phyloP scores from a whole-genome alignment of 1,140 invertebrate species.

The Brachystomella parvula region DNA sequence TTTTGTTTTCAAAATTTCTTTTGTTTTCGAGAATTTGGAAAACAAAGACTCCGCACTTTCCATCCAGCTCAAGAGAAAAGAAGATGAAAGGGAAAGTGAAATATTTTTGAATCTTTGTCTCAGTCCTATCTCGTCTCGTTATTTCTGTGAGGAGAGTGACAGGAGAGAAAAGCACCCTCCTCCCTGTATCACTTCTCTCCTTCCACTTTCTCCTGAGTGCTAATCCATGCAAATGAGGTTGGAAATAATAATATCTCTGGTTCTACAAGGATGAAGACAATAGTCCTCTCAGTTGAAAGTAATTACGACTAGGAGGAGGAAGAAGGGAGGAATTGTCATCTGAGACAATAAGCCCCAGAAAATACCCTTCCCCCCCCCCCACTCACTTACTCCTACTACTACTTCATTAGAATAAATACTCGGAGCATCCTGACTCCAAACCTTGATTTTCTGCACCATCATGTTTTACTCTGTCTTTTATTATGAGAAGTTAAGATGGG shows the following conservation, averaged over 20 bases:
- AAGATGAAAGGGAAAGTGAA: neutral
- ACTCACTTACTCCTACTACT: no score
- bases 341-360: conserved; percentile 4
- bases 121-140: neutral
- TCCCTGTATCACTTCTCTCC: neutral
- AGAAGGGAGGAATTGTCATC: neutral
- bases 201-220: conserved; percentile 5
- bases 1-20: no score
- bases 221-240: conserved; percentile 12
- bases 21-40: no score
- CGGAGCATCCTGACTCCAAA: neutral
- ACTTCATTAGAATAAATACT: conserved; percentile 12
- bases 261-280: conserved; percentile 3
- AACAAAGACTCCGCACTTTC: no score
- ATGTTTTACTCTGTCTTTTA: conserved; percentile 1
- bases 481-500: neutral
- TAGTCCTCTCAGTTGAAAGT: neutral
- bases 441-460: conserved; percentile 8
- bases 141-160: neutral
- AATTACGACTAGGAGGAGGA: neutral
- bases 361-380: neutral
- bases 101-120: neutral
- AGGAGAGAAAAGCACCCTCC: neutral
- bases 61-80: neutral
- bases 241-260: conserved; percentile 13